phyloP scores from a whole-genome alignment of 2,113 vertebrate genomes.

The Beaufortia kweichowensis region DNA sequence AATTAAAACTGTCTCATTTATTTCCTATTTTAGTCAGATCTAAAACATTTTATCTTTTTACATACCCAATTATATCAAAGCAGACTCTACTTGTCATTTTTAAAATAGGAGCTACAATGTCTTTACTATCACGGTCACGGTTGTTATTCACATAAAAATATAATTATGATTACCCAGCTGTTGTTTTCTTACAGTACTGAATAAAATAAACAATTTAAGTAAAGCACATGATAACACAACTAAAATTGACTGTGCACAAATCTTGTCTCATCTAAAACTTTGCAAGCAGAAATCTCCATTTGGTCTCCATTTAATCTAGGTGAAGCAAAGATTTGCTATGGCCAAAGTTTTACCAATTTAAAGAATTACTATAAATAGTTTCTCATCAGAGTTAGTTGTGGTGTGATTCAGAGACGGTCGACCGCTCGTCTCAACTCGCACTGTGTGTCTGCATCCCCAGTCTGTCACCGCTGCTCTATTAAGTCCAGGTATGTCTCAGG shows the following conservation, averaged over 20 bases:
- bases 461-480: constrained; percentile 26
- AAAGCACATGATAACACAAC: no score
- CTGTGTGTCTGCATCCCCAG: background rate
- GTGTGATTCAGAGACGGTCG: background rate
- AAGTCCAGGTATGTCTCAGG: background rate
- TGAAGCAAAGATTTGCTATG: background rate
- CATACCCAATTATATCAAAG: background rate
- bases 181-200: no score
- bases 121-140: no score
- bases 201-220: no score
- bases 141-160: no score
- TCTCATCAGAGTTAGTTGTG: background rate
- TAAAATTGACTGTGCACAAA: no score
- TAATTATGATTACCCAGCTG: no score
- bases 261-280: no score
- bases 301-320: background rate
- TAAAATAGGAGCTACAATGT: background rate
- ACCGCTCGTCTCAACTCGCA: background rate
- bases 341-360: background rate
- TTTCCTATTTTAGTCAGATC: background rate
- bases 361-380: background rate
- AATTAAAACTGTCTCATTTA: no score
- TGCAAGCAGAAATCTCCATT: background rate
- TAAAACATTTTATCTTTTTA: background rate
- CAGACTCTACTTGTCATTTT: background rate